Evolutionary conservation across 2,113 vertebrate genomes (phyloP).

Genomic region (Chascanopsetta lugubris): DNA sequence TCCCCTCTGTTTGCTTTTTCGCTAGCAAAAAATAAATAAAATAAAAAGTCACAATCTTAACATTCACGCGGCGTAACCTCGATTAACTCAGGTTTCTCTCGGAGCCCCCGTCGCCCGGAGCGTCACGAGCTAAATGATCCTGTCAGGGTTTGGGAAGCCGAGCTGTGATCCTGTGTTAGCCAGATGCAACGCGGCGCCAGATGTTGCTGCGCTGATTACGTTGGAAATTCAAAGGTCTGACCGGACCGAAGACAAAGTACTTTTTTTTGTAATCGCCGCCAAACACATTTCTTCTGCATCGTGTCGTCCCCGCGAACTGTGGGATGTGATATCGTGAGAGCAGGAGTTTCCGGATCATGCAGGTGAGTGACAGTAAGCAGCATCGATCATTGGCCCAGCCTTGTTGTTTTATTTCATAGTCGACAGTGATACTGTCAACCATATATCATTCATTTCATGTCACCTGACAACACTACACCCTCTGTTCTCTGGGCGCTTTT

Average conservation of each 20-base stretch:
- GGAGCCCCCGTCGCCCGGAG: conserved; percentile 1
- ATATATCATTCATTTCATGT: conserved; percentile 6
- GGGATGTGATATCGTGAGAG: conserved; percentile 3
- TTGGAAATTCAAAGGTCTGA: conserved; percentile 7
- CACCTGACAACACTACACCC: no score
- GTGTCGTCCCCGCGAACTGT: neutral
- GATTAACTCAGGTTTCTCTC: neutral
- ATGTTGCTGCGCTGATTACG: conserved; percentile 17
- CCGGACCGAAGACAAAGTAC: conserved; percentile 1
- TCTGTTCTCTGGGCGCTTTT: neutral
- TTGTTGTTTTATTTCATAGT: neutral
- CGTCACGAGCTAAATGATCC: neutral
- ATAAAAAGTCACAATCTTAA: neutral
- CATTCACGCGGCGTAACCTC: neutral
- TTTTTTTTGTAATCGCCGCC: conserved; percentile 19
- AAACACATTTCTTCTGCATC: neutral
- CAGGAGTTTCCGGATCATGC: no score
- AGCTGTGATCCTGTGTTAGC: conserved; percentile 4
- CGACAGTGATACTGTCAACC: neutral
- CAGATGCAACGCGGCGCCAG: neutral
- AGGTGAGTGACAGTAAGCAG: neutral
- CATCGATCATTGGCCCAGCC: conserved; percentile 5
- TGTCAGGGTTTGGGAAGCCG: neutral
- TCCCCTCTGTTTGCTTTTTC: no score
- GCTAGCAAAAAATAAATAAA: conserved; percentile 12